Conservation (phyloP, 1,140 invertebrate species). For the Lasioglossum albipes region DNA sequence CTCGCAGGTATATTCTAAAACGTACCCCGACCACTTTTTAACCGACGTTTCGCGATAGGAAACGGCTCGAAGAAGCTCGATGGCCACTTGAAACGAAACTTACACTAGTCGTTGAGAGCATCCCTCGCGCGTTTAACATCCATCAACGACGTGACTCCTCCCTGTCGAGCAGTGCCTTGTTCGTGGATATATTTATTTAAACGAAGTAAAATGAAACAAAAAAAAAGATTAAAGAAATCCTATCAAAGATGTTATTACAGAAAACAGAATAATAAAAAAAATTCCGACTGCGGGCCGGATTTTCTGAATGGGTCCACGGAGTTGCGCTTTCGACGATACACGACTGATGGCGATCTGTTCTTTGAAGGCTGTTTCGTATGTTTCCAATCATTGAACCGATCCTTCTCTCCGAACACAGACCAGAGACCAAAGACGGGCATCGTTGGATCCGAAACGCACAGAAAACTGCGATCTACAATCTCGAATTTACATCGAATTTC, state of each 20-base stretch:
- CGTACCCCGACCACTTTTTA: slow-evolving; percentile 61
- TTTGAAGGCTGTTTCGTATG: not conserved
- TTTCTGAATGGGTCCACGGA: slow-evolving; percentile 68
- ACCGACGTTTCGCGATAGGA: slow-evolving; percentile 55
- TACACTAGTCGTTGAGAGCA: slow-evolving; percentile 26
- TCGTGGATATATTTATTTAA: slow-evolving; percentile 74
- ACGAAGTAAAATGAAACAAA: slow-evolving; percentile 46
- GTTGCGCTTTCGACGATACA: slow-evolving; percentile 57
- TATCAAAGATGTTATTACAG: slow-evolving; percentile 50
- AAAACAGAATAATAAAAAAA: slow-evolving; percentile 52
- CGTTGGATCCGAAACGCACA: no score
- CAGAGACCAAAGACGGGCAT: not conserved
- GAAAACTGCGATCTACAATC: not conserved
- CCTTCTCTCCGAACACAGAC: not conserved
- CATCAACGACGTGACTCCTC: slow-evolving; percentile 49
- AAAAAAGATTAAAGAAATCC: slow-evolving; percentile 40
- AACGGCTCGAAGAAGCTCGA: slow-evolving; percentile 53
- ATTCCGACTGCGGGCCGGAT: slow-evolving; percentile 68
- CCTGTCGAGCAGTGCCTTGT: slow-evolving; percentile 75
- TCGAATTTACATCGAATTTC: no score
- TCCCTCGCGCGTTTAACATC: slow-evolving; percentile 36
- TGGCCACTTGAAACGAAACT: slow-evolving; percentile 6
- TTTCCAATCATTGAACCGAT: not conserved
- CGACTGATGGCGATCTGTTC: slow-evolving; percentile 17
- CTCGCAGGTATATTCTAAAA: slow-evolving; percentile 57